A percentile compares a stretch with the other conserved stretches of the same genome.
phyloP scores from a whole-genome alignment of 2,113 vertebrate genomes.

The Hippocampus guttulatus region DNA sequence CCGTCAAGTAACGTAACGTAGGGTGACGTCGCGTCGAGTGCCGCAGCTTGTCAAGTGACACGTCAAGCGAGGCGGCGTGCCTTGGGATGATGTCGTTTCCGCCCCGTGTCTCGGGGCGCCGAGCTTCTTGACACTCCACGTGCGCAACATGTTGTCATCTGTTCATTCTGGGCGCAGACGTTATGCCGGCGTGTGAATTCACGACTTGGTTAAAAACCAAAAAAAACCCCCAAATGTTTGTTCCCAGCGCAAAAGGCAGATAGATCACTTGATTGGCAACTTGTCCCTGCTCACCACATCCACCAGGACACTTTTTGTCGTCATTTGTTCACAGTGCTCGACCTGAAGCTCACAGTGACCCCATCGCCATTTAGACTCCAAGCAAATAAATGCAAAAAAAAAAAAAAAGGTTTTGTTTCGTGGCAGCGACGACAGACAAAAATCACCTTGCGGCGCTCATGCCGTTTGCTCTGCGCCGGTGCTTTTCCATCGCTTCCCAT shows the following conservation, averaged over 20 bases:
- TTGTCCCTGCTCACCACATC: neutral
- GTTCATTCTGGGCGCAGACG: neutral
- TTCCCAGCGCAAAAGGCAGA: neutral
- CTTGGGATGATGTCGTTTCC: neutral
- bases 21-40: too few species aligned
- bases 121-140: neutral
- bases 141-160: neutral
- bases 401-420: conserved; percentile 6
- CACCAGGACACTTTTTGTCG: neutral
- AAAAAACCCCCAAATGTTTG: neutral
- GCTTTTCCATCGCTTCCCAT: conserved; percentile 32
- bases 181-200: neutral
- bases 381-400: neutral
- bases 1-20: too few species aligned
- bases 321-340: conserved; percentile 46
- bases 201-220: neutral
- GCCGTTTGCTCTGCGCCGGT: too few species aligned
- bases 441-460: neutral
- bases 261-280: neutral
- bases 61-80: too few species aligned
- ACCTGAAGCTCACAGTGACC: conserved; percentile 56
- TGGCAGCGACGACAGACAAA: neutral
- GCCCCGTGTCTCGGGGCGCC: neutral
- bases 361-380: conserved; percentile 20
- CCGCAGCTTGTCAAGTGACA: too few species aligned